Conservation (phyloP, 2,888 invertebrate genomes). For the Dynastes tityus region DNA sequence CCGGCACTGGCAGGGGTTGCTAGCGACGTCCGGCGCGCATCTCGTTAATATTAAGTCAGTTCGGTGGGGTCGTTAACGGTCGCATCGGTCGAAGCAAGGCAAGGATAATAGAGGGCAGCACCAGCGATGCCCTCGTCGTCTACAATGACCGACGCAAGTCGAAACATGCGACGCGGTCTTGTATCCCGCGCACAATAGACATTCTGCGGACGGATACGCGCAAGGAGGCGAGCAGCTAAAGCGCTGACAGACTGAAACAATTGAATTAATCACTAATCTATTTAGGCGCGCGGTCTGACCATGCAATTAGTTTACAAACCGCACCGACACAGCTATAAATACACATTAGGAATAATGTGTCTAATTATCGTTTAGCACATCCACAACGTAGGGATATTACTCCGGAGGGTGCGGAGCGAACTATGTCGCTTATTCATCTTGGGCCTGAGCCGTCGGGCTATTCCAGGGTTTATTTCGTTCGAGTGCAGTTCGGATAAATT, state of each 20-base stretch:
- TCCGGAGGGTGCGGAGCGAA: not conserved
- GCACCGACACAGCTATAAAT: conserved; percentile 54
- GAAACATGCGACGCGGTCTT: not conserved
- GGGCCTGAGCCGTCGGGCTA: not conserved
- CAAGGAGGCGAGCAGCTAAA: conserved; percentile 22
- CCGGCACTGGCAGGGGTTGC: conserved; percentile 6
- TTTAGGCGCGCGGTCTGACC: conserved; percentile 57
- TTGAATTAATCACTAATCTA: conserved; percentile 60
- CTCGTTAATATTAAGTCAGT: conserved; percentile 44
- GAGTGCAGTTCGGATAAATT: conserved; percentile 25
- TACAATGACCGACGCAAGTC: not conserved
- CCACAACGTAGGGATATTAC: conserved; percentile 27
- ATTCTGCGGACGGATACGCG: conserved; percentile 39
- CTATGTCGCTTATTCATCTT: conserved; percentile 32
- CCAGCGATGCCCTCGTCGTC: not conserved
- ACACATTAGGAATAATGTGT: conserved; percentile 51
- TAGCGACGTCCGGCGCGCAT: conserved; percentile 33
- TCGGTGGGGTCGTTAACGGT: conserved; percentile 22
- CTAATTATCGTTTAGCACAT: conserved; percentile 45
- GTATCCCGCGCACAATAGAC: conserved; percentile 44
- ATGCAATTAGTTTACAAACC: conserved; percentile 58
- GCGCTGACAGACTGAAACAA: conserved; percentile 57
- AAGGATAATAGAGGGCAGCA: conserved; percentile 14
- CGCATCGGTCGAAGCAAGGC: conserved; percentile 11
- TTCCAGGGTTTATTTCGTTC: conserved; percentile 21